phyloP scores from a whole-genome alignment of 2,888 invertebrate genomes.

The Branchipolynoe longqiensis region DNA sequence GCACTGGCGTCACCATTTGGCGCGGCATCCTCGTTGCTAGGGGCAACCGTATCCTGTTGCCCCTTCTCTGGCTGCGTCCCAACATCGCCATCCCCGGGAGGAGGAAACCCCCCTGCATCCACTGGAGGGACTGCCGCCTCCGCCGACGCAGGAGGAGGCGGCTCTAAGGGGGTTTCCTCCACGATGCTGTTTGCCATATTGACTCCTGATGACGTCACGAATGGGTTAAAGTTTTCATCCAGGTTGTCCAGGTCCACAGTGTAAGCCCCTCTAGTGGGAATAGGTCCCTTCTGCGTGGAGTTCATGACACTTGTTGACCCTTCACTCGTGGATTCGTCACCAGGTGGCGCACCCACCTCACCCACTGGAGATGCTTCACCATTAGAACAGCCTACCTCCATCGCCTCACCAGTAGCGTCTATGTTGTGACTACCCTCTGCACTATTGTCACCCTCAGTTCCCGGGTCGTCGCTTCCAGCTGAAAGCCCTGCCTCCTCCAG shows the following conservation, averaged over 20 bases:
- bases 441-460: background rate
- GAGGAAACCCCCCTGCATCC: slow-evolving; percentile 17
- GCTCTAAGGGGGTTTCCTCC: slow-evolving; percentile 13
- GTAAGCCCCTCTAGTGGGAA: background rate
- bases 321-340: background rate
- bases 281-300: too few relatives aligned
- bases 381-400: background rate
- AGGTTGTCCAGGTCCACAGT: background rate
- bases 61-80: background rate
- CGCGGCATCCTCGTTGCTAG: slow-evolving; percentile 32
- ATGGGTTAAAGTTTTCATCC: background rate
- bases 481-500: background rate
- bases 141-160: slow-evolving; percentile 17
- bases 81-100: background rate
- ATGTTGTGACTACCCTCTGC: background rate
- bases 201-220: background rate
- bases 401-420: background rate
- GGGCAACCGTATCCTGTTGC: slow-evolving; percentile 45
- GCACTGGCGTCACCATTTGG: too few relatives aligned
- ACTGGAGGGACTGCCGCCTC: slow-evolving; percentile 3
- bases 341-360: background rate
- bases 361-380: background rate
- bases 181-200: background rate
- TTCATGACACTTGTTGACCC: background rate
- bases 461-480: background rate